Percentiles rank a stretch among this genome's conserved stretches.
Evolutionary conservation across 2,888 invertebrate species (phyloP).

Genomic region (Rotaria socialis): DNA sequence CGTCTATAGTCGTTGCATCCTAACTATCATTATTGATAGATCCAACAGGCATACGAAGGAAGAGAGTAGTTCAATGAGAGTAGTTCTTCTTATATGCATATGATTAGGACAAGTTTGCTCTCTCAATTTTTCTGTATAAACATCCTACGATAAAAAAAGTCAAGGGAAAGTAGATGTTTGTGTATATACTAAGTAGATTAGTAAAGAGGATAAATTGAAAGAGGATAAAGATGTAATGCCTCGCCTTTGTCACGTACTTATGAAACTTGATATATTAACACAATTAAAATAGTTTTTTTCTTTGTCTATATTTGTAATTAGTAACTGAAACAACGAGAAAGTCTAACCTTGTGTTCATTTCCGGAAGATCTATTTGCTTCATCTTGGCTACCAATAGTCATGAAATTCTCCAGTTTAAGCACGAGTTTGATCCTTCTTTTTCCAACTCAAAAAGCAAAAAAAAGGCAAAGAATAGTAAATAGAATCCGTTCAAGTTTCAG

Average conservation of each 20-base stretch:
- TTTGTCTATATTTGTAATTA: not conserved
- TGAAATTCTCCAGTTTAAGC: not conserved
- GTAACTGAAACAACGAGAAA: not conserved
- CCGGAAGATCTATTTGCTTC: not conserved
- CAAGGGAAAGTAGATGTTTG: not conserved
- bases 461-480: not conserved
- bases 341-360: not conserved
- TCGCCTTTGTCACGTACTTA: not conserved
- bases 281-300: not conserved
- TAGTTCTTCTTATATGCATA: not conserved
- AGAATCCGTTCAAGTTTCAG: not conserved
- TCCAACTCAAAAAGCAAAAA: not conserved
- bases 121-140: not conserved
- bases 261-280: not conserved
- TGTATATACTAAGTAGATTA: not conserved
- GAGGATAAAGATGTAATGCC: not conserved
- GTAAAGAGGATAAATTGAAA: not conserved
- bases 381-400: not conserved
- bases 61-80: not conserved
- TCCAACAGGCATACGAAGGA: not conserved
- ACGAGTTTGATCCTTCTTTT: not conserved
- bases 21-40: slow-evolving; percentile 1
- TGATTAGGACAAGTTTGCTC: not conserved
- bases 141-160: not conserved
- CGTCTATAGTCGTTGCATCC: not conserved